Base-by-base conservation (phyloP, 2,888 invertebrate species). In the Chaetoderma sp. region DNA sequence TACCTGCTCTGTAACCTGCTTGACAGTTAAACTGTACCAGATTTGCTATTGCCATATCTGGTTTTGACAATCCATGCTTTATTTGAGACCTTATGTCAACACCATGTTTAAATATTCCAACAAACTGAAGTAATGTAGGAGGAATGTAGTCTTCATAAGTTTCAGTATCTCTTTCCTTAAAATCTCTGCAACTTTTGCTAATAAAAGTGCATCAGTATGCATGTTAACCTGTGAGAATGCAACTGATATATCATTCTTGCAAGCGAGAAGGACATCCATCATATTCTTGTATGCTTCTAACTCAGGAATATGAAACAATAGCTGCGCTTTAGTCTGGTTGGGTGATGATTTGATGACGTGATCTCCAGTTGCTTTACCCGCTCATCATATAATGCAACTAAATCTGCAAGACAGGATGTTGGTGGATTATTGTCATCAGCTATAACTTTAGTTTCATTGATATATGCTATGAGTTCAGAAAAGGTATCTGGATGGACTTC, bases 111-210 rank as follows among this genome's bases (percentile, higher is more conserved):
- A 47, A 23, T 16, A 21, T 49, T 42, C 44, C 2, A 5, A 33
- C 44, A 57, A 5, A 57, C 21, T 57, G 33, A 18, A 57, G 39
- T 49, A 57, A 45, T 58, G 44, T 2, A 23, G 33, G 42, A 23
- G 45, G 44, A 50, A 58, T 45, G 23, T 44, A 4, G 4, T 58
- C 50, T 21, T 58, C 44, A 4, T 16, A 23, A n/a, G n/a, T n/a
- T n/a, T n/a, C n/a, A n/a, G n/a, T n/a, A n/a, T n/a, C n/a, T n/a
- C n/a, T n/a, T n/a, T n/a, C n/a, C n/a, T n/a, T n/a, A n/a, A n/a
- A n/a, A n/a, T n/a, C n/a, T n/a, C 60, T 16, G 58, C 57, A 45
- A 30, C 44, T 60, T 63, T 63, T 6, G 1, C 57, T 32, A 63
- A 44, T 45, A 61, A 28, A 16, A 62, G 42, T 1, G 47, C 44